These are phyloP conservation scores for Magallana ariakensis DNA, from an alignment of 1,140 invertebrate species.

Conservation along the genomic window DNA sequence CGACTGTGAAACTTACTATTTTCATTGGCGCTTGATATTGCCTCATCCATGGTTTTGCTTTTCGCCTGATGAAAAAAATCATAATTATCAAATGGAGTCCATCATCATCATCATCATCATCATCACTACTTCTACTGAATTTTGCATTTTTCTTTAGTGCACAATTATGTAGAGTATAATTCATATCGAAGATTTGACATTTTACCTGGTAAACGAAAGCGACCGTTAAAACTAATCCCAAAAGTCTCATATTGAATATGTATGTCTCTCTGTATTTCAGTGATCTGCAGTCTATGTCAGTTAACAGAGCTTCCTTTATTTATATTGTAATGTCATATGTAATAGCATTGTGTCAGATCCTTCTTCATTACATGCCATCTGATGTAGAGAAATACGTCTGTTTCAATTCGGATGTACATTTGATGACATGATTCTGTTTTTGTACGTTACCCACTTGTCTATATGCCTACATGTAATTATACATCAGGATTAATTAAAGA, in stretches of 20 bases:
- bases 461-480: too few relatives aligned
- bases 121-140: too few relatives aligned
- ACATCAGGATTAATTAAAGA: too few relatives aligned
- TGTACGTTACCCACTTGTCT: too few relatives aligned
- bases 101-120: too few relatives aligned
- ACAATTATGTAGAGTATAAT: too few relatives aligned
- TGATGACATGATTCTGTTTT: too few relatives aligned
- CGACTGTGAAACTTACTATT: background rate
- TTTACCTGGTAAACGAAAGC: slow-evolving; percentile 3
- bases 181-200: background rate
- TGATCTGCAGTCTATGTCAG: background rate
- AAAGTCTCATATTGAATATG: background rate
- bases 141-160: too few relatives aligned
- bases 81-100: background rate
- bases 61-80: background rate
- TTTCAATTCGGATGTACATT: background rate
- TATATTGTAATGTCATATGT: background rate
- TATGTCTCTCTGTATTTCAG: background rate
- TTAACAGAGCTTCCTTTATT: background rate
- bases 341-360: slow-evolving; percentile 4
- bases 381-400: background rate
- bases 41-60: background rate
- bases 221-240: background rate
- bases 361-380: background rate
- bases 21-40: background rate